Percentiles rank a stretch among this genome's conserved stretches.
Conservation (phyloP, 2,113 vertebrate species). For the Cyrtonyx montezumae region DNA sequence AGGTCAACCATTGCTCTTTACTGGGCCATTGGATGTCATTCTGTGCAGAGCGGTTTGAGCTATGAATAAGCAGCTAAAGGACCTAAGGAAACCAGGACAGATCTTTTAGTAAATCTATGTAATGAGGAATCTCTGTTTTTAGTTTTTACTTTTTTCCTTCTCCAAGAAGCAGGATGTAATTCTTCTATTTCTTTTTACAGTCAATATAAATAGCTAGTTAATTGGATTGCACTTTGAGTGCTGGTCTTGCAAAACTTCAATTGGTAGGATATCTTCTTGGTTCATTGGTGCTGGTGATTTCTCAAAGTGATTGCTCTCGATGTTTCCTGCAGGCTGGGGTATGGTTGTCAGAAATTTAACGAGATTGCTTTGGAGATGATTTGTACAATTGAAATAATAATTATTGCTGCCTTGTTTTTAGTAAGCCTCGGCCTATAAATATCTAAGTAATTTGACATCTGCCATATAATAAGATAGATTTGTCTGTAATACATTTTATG, state of each 20-base stretch:
- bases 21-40: not conserved
- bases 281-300: not conserved
- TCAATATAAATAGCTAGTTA: not conserved
- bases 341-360: not conserved
- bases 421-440: not conserved
- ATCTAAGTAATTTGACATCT: constrained; percentile 25
- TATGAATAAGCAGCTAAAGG: not conserved
- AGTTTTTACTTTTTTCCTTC: not conserved
- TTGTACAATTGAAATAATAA: not conserved
- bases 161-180: not conserved
- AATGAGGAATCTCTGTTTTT: not conserved
- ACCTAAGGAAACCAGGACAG: not conserved
- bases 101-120: not conserved
- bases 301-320: not conserved
- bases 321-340: not conserved
- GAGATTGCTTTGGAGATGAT: not conserved
- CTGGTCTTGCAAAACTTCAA: not conserved
- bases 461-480: not conserved
- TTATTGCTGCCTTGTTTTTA: not conserved
- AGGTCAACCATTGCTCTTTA: not conserved
- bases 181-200: not conserved
- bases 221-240: not conserved
- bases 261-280: not conserved
- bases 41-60: too few relatives aligned
- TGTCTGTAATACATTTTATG: constrained; percentile 5